Base-by-base conservation (phyloP, 2,113 vertebrate species). In the Syngnathus typhle region DNA sequence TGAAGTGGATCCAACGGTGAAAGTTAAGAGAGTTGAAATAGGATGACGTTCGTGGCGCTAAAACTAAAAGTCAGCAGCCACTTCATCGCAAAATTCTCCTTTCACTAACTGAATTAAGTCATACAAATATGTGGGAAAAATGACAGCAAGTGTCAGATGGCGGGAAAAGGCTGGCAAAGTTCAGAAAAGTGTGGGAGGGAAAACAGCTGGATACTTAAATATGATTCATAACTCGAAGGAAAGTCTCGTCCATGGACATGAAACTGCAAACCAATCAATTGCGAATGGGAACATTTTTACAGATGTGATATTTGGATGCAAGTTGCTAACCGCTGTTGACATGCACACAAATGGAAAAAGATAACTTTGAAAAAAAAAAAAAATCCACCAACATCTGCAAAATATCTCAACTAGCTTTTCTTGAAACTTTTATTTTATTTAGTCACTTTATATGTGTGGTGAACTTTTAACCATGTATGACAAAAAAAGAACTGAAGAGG, bases 401-500 rank as follows among this genome's bases (percentile, higher is more conserved):
- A 39, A 36, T 18, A n/a, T 9, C 19, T 21, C 16, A 23, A 38
- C 63, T 8, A 32, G 59, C 2, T 27, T 23, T n/a, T 10, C 43
- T 32, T 32, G 3, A 32, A 32, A 32, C 27, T 32, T 32, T 32
- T 32, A 32, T 32, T 32, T 32, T 32, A 32, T 32, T 32, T 32
- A 32, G 27, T 32, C 27, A 32, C 27, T 32, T 32, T 32, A 32
- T 32, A 32, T 32, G 27, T 32, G 27, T 3, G 27, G 18, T 8
- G 10, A n/a, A 38, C n/a, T 7, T 64, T 47, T 32, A 16, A 46
- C 39, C 4, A 10, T n/a, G 37, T n/a, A n/a, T 3, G 18, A 10
- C 15, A 44, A 52, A 71, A 71, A 44, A 44, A 37, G 11, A 47
- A 68, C 2, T 32, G 2, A 41, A 43, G 70, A 61, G 12, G 59